A percentile compares a stretch with the other conserved stretches of the same genome.
Evolutionary conservation across 2,113 vertebrate genomes (phyloP).

Genomic region (Hippocampus abdominalis): DNA sequence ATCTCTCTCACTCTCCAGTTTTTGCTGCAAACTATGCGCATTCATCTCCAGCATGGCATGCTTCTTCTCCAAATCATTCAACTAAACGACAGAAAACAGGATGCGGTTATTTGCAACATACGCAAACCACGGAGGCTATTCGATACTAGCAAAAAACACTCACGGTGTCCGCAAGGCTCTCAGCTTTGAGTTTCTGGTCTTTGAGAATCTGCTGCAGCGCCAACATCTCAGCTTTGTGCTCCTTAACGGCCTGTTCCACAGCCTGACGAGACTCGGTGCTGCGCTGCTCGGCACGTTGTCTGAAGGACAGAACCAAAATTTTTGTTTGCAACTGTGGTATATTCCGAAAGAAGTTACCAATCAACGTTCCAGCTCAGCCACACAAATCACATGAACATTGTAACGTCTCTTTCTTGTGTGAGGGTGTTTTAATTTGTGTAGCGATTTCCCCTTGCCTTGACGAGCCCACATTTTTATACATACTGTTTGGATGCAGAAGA

Average conservation of each 20-base stretch:
- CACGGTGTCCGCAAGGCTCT: conserved; percentile 95
- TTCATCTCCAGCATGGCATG: conserved; percentile 98
- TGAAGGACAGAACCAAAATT: conserved; percentile 32
- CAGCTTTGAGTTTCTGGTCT: conserved; percentile 96
- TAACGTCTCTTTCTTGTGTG: not conserved
- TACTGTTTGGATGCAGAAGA: conserved; percentile 38
- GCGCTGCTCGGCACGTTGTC: conserved; percentile 90
- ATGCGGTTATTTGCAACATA: not conserved
- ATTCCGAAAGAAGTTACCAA: not conserved
- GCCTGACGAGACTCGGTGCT: conserved; percentile 94
- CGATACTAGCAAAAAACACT: conserved; percentile 31
- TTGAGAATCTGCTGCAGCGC: conserved; percentile 95
- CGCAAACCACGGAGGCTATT: not conserved
- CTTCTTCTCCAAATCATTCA: conserved; percentile 97
- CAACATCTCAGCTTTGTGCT: conserved; percentile 96
- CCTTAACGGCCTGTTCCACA: conserved; percentile 92
- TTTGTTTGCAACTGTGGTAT: not conserved
- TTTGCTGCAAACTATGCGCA: conserved; percentile 91
- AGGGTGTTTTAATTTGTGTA: conserved; percentile 13
- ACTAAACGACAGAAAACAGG: conserved; percentile 61
- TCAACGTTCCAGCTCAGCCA: not conserved
- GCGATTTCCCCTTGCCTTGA: conserved; percentile 21
- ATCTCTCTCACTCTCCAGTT: conserved; percentile 93
- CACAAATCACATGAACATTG: not conserved
- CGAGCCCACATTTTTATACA: conserved; percentile 23